phyloP scores from a whole-genome alignment of 2,797 vertebrate genomes.

The Acrossocheilus fasciatus region DNA sequence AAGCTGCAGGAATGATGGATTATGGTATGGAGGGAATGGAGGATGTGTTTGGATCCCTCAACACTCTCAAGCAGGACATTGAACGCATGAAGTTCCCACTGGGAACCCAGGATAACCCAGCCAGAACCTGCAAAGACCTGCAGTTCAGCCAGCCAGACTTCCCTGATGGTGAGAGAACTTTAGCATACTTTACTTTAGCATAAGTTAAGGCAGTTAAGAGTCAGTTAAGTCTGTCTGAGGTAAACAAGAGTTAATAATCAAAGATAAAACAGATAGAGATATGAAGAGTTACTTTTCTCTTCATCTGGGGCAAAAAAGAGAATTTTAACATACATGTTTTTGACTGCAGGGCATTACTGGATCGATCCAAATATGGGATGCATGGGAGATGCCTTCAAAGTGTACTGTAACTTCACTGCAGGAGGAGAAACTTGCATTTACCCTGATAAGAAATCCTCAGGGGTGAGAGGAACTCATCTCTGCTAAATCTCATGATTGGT shows the following conservation, averaged over 20 bases:
- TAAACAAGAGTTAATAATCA: not conserved
- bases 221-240: not conserved
- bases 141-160: constrained; percentile 95
- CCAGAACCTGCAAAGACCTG: constrained; percentile 95
- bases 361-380: constrained; percentile 99
- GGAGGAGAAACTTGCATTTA: constrained; percentile 96
- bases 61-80: constrained; percentile 95
- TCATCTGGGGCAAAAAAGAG: not conserved
- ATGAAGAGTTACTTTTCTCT: not conserved
- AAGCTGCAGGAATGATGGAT: constrained; percentile 81
- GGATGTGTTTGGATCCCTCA: constrained; percentile 93
- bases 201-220: not conserved
- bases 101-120: constrained; percentile 95
- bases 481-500: constrained; percentile 9
- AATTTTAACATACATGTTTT: constrained; percentile 17
- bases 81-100: constrained; percentile 97
- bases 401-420: constrained; percentile 96
- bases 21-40: constrained; percentile 86
- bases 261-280: not conserved
- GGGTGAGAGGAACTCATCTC: constrained; percentile 81
- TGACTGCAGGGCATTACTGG: constrained; percentile 92
- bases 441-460: constrained; percentile 95
- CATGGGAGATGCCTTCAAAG: constrained; percentile 93
- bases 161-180: constrained; percentile 85
- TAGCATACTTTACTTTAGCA: not conserved